phyloP scores from a whole-genome alignment of 2,888 invertebrate species.

The Drosophila sordidula region DNA sequence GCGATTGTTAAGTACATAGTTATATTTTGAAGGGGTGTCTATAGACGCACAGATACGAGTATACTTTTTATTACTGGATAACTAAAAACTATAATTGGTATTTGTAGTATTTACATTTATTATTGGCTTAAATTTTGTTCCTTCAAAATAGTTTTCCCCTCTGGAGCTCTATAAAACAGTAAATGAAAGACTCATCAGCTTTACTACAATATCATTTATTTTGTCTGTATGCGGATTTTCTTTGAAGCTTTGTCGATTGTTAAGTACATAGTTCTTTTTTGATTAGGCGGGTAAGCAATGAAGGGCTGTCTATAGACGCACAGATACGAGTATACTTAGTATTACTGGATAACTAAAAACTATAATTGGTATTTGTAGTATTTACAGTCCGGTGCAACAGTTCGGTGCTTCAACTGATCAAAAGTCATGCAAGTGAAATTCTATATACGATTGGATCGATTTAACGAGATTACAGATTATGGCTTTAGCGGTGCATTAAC shows the following conservation, averaged over 20 bases:
- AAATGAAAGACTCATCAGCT: not conserved
- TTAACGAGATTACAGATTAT: constrained; percentile 50
- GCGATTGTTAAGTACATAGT: constrained; percentile 67
- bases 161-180: not conserved
- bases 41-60: constrained; percentile 53
- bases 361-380: constrained; percentile 70
- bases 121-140: too few relatives aligned
- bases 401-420: constrained; percentile 47
- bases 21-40: constrained; percentile 25
- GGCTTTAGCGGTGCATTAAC: constrained; percentile 46
- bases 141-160: too few relatives aligned
- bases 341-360: constrained; percentile 66
- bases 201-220: constrained; percentile 59
- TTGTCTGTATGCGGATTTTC: constrained; percentile 46
- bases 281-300: constrained; percentile 48
- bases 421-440: constrained; percentile 33
- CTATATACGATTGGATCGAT: constrained; percentile 21
- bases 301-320: constrained; percentile 46
- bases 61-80: constrained; percentile 58
- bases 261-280: constrained; percentile 63
- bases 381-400: constrained; percentile 64
- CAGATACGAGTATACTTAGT: constrained; percentile 54
- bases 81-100: constrained; percentile 72
- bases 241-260: constrained; percentile 45
- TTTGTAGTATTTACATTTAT: constrained; percentile 73